Base-by-base conservation (phyloP, 1,140 invertebrate genomes). In the Atta colombica region DNA sequence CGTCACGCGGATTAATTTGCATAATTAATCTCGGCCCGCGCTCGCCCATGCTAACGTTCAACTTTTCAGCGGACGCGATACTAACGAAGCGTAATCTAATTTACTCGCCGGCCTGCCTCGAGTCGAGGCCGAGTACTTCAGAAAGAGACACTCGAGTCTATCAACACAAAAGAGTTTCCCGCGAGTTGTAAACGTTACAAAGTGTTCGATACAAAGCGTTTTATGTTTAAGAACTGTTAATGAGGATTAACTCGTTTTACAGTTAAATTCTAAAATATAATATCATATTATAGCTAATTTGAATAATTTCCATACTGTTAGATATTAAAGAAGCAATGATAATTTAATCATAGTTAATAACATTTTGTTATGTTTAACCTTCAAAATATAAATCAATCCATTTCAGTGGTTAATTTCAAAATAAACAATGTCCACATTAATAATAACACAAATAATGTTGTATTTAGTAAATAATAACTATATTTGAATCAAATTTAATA, bases 51-150 rank as follows among this genome's bases (percentile, higher is more conserved):
- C 39, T 51, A 75, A 63, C 80, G 80, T 75, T 84, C 80, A 84
- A 84, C 80, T 74, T 84, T 84, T 84, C 69, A 84, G 25, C 80
- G 39, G 49, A 39, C 55, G 69, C 68, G 80, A 82, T 74, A 61
- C 69, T 61, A 75, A 84, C 80, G 69, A 84, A 84, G 80, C 80
- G 80, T 82, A 82, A 82, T 71, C 68, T 60, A 49, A 82, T 82
- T 82, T 74, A 61, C 68, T 18, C 55, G 68, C 14, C 68, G 68
- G 53, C 35, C 39, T 14, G 80, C 31, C 66, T 31, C 12, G 21
- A 28, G 35, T n/a, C 39, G 35, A 72, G 66, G 21, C 39, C 35
- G 65, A 81, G 21, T 71, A 81, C 78, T 72, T 81, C 25, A 53
- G 55, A 74, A 49, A 74, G 69, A 75, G 80, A 75, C 55, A 65